A percentile compares a stretch with the other conserved stretches of the same genome.
Evolutionary conservation across 2,888 invertebrate genomes (phyloP).

Genomic region (Parthenolecanium corni): DNA sequence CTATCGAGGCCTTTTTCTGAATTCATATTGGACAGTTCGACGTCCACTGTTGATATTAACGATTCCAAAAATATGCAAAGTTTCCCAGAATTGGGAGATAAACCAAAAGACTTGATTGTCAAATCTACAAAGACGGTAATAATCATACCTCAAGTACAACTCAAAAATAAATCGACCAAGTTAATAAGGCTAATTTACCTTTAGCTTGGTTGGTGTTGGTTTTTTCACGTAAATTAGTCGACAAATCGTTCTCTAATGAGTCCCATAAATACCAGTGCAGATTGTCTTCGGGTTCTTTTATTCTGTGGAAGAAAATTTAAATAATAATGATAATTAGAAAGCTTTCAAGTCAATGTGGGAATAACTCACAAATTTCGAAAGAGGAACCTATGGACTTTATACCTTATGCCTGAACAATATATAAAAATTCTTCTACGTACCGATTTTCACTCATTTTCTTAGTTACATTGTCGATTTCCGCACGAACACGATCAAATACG

Average conservation of each 20-base stretch:
- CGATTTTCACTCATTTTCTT: conserved; percentile 4
- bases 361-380: no score
- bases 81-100: conserved; percentile 14
- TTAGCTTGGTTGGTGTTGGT: no score
- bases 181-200: no score
- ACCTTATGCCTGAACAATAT: no score
- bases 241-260: conserved; percentile 6
- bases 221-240: no score
- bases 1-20: neutral
- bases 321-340: neutral
- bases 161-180: no score
- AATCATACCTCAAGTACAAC: no score
- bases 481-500: conserved; percentile 3
- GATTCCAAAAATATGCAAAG: conserved; percentile 10
- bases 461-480: neutral
- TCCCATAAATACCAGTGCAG: conserved; percentile 15
- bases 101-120: conserved; percentile 1
- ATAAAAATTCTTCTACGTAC: neutral
- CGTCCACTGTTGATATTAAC: neutral
- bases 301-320: neutral
- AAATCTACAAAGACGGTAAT: neutral
- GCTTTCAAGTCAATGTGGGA: neutral
- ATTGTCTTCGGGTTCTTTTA: conserved; percentile 6
- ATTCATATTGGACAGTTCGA: conserved; percentile 1
- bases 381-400: no score